Conservation (phyloP, 2,797 vertebrate genomes). For the Eulemur coronatus region DNA sequence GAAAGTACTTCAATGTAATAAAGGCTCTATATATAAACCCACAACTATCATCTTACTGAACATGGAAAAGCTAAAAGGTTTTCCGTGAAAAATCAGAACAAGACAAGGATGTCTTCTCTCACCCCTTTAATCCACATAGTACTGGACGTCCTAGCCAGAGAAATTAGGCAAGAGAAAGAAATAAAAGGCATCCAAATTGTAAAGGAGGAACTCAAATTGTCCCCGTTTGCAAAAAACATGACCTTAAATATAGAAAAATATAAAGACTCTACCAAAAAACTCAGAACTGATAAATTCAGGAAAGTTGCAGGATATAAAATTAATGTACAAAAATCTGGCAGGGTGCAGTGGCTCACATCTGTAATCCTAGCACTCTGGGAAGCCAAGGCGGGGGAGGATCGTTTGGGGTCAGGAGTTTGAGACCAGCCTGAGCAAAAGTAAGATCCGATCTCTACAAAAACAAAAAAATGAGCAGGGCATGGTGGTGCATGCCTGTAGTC, state of each 20-base stretch:
- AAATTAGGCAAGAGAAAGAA: not conserved
- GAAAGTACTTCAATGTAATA: not conserved
- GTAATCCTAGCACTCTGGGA: not conserved
- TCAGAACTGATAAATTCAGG: not conserved
- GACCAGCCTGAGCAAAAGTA: not conserved
- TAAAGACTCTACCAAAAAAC: not conserved
- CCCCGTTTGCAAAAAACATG: not conserved
- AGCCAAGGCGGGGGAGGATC: not conserved
- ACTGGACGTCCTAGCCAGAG: not conserved
- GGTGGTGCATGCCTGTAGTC: not conserved
- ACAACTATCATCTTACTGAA: no score
- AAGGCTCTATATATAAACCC: not conserved
- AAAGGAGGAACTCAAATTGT: not conserved
- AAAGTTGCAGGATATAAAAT: not conserved
- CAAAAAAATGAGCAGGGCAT: not conserved
- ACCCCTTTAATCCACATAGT: not conserved
- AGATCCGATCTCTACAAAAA: not conserved
- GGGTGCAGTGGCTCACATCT: not conserved
- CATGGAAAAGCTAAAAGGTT: not conserved
- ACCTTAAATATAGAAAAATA: not conserved
- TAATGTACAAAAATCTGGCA: not conserved
- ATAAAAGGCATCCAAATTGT: not conserved
- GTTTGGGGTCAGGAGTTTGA: not conserved
- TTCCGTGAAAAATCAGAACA: not conserved
- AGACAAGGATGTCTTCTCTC: not conserved